Base-by-base conservation (phyloP, 2,113 vertebrate species). In the Calidris pygmaea region DNA sequence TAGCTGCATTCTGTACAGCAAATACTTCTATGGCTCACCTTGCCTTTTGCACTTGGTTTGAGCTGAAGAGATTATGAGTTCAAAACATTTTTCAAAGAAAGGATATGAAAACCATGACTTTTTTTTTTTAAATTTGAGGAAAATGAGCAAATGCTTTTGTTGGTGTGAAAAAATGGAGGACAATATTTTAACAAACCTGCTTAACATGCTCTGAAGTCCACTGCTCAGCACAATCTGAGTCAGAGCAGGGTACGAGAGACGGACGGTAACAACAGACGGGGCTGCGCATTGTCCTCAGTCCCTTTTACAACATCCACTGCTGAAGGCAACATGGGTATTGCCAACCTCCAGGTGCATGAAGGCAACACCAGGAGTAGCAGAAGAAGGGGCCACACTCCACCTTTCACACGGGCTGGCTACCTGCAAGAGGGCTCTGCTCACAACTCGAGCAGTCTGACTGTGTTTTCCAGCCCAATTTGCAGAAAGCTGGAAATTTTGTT, bases 271-370 rank as follows among this genome's bases (percentile, higher is more conserved):
- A 70, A 32, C 63, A 72, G 60, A 14, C 1, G 0, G n/a, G 78
- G 87, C 47, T 53, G 37, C 1, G 1, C 12, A 8, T 16, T 56
- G 4, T 26, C 41, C 47, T 35, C 39, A 12, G 22, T n/a, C 66
- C 65, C 47, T 78, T 45, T 70, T 35, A 47, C 32, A 45, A 39
- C 76, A 60, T 8, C 34, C 27, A 10, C 35, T 6, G 39, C 73
- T 56, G 60, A 72, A 55, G 47, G 55, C 23, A n/a, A 4, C 1
- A 1, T 0, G 3, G 47, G 12, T 8, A 37, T 76, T 18, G 19
- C 83, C 24, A n/a, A 29, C 35, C 41, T 30, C 32, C 59, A 66
- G 74, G 53, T n/a, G 14, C 39, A 27, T 15, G 10, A 26, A 72
- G 53, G 60, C 1, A 3, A 60, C 45, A 56, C 83, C 45, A 65